Evolutionary conservation across 2,888 invertebrate genomes (phyloP).

Genomic region (Polydesmus complanatus): DNA sequence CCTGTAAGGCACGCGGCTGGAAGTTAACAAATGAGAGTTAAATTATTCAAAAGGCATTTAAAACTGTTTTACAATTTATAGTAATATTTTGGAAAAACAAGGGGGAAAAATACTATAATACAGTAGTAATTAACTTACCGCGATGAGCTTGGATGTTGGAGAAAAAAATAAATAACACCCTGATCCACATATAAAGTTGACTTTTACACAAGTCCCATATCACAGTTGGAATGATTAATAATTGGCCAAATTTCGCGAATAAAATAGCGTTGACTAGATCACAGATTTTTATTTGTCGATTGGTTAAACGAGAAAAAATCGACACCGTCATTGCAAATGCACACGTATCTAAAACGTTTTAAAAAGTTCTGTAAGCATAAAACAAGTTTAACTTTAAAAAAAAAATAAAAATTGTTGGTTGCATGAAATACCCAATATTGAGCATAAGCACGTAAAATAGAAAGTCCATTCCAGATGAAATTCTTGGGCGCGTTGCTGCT

Average conservation of each 20-base stretch:
- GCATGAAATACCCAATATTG: conserved; percentile 6
- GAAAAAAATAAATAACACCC: conserved; percentile 8
- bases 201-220: conserved; percentile 14
- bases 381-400: no score
- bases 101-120: no score
- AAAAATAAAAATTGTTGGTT: not conserved
- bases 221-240: conserved; percentile 15
- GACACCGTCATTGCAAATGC: not conserved
- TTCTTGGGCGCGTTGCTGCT: not conserved
- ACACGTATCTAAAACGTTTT: not conserved
- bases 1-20: conserved; percentile 2
- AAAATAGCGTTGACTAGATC: conserved; percentile 12
- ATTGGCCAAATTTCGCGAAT: conserved; percentile 14
- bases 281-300: not conserved
- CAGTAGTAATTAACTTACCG: not conserved
- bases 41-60: no score
- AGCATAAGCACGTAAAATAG: conserved; percentile 11
- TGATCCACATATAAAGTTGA: conserved; percentile 13
- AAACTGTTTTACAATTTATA: no score
- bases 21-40: no score
- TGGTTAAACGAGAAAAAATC: not conserved
- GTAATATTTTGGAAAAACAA: no score
- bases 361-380: not conserved
- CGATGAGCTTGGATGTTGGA: conserved; percentile 12
- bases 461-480: conserved; percentile 16